Evolutionary conservation across 2,797 vertebrate genomes (phyloP).

Genomic region (Acestrorhynchus altus): DNA sequence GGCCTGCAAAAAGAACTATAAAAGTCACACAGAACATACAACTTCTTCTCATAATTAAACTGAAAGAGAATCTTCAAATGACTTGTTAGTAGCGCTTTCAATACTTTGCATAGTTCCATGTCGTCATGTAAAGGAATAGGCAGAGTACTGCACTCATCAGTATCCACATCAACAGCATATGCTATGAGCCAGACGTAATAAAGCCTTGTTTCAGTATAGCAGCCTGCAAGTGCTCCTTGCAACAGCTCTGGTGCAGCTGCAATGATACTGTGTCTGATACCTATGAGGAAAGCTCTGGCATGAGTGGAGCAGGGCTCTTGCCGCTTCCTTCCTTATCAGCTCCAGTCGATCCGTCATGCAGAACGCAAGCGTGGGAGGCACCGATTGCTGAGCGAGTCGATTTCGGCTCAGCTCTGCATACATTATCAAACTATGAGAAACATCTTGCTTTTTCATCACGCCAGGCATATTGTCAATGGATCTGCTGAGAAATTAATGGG

Average conservation of each 20-base stretch:
- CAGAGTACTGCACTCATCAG: not conserved
- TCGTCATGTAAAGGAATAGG: too few species aligned
- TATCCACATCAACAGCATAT: not conserved
- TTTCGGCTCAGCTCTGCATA: constrained; percentile 36
- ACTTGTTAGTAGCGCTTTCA: constrained; percentile 21
- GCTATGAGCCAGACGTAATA: constrained; percentile 28
- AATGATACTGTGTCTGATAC: constrained; percentile 35
- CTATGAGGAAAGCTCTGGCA: constrained; percentile 32
- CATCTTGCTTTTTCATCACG: constrained; percentile 53
- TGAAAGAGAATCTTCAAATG: constrained; percentile 10
- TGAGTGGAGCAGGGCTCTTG: constrained; percentile 26
- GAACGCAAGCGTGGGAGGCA: constrained; percentile 43
- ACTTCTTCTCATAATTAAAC: constrained; percentile 9
- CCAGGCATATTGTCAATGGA: constrained; percentile 47
- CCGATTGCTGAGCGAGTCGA: constrained; percentile 47
- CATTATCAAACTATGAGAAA: constrained; percentile 56
- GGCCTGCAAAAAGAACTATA: constrained; percentile 12
- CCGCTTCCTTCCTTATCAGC: constrained; percentile 50
- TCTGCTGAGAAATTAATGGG: constrained; percentile 49
- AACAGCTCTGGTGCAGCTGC: constrained; percentile 13
- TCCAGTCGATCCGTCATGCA: constrained; percentile 51
- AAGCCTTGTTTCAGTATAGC: constrained; percentile 36
- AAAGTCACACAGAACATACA: constrained; percentile 27
- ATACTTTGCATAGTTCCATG: constrained; percentile 16
- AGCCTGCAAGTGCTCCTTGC: constrained; percentile 30